phyloP scores from a whole-genome alignment of 37 sponge, comb jelly and placozoan genomes.

The Chondrilla cf. caribensis region DNA sequence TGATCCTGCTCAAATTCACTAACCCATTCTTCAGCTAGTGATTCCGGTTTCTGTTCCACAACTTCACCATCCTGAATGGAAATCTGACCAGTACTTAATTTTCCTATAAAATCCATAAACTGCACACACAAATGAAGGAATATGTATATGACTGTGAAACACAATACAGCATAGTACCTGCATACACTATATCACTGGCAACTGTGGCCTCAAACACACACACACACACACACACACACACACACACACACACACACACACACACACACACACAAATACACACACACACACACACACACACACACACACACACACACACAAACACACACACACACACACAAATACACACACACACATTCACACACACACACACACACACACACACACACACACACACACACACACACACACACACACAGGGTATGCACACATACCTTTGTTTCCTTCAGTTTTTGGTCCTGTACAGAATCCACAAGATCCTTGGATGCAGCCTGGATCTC shows the following conservation, averaged over 20 bases:
- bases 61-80: constrained; percentile 40
- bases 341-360: neutral
- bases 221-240: too few species aligned
- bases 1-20: constrained; percentile 32
- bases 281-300: constrained; percentile 16
- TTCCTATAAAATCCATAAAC: constrained; percentile 73
- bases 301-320: too few species aligned
- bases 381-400: constrained; percentile 30
- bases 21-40: constrained; percentile 22
- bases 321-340: too few species aligned
- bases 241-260: too few species aligned
- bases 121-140: neutral
- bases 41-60: neutral
- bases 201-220: too few species aligned
- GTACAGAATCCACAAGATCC: neutral
- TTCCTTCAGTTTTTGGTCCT: constrained; percentile 1
- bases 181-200: constrained; percentile 38
- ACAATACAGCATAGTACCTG: constrained; percentile 42
- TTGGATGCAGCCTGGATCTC: neutral
- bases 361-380: neutral
- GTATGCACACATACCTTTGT: constrained; percentile 16
- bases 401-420: constrained; percentile 20
- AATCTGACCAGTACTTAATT: constrained; percentile 51
- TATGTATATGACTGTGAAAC: constrained; percentile 40
- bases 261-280: neutral